phyloP scores from a whole-genome alignment of 2,797 vertebrate species.

The Sphenopsis melanotis region DNA sequence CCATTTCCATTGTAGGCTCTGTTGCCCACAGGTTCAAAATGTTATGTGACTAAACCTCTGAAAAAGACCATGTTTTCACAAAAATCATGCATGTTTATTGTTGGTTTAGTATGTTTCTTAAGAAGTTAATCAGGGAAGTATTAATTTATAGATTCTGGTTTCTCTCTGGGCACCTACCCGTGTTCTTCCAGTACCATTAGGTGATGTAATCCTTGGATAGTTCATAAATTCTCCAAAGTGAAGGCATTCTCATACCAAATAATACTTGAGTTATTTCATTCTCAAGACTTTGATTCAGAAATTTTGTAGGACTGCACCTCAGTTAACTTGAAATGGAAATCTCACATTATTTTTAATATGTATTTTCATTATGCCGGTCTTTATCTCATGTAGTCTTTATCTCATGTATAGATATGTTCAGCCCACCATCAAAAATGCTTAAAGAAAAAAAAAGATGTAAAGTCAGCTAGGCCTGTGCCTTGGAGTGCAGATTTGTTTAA shows the following conservation, averaged over 20 bases:
- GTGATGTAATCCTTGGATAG: neutral
- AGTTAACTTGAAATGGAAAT: neutral
- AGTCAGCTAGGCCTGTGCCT: neutral
- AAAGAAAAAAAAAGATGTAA: neutral
- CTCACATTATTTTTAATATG: rapidly evolving
- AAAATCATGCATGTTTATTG: neutral
- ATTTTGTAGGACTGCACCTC: neutral
- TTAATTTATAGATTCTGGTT: neutral
- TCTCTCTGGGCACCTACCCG: neutral
- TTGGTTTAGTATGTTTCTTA: neutral
- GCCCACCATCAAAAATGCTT: neutral
- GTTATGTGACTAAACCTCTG: neutral
- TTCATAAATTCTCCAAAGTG: neutral
- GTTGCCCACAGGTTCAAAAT: neutral
- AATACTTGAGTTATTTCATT: neutral
- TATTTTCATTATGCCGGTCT: neutral
- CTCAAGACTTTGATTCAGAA: neutral
- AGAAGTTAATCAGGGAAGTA: neutral
- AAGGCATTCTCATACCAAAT: neutral
- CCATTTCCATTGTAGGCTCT: neutral
- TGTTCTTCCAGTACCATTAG: neutral
- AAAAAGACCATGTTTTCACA: neutral
- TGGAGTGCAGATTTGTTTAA: neutral
- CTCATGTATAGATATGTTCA: neutral
- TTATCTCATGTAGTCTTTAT: neutral